Evolutionary conservation across 64 coral and sea anemone genomes (phyloP).

Genomic region (Stichodactyla helianthus): DNA sequence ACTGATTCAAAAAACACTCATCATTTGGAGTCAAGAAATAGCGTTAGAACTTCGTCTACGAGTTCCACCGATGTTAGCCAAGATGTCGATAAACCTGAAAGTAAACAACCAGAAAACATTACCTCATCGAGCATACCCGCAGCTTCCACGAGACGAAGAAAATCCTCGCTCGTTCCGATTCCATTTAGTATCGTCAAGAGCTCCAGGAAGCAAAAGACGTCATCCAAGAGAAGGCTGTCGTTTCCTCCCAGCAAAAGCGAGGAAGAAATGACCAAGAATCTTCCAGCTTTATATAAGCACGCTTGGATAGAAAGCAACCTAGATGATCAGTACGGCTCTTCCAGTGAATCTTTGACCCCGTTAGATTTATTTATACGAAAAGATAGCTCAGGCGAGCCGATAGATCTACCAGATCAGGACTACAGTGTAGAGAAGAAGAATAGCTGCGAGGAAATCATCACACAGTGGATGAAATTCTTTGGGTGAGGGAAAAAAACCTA

Average conservation of each 20-base stretch:
- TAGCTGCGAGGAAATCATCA: slow-evolving; percentile 20
- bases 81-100: background rate
- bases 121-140: background rate
- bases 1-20: background rate
- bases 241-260: slow-evolving; percentile 18
- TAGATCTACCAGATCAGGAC: background rate
- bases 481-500: background rate
- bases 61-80: background rate
- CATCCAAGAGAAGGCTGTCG: background rate
- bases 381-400: background rate
- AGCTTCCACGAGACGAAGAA: slow-evolving; percentile 5
- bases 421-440: background rate
- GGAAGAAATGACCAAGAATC: background rate
- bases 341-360: background rate
- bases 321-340: background rate
- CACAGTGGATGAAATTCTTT: slow-evolving; percentile 36
- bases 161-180: slow-evolving; percentile 24
- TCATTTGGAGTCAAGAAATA: background rate
- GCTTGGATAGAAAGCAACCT: background rate
- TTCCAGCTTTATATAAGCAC: background rate
- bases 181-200: slow-evolving; percentile 5
- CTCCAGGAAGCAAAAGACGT: background rate
- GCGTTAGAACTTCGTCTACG: background rate
- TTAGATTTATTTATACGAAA: background rate
- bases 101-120: background rate